Evolutionary conservation across 2,888 invertebrate species (phyloP).

Genomic region (Pelosia muscerda): DNA sequence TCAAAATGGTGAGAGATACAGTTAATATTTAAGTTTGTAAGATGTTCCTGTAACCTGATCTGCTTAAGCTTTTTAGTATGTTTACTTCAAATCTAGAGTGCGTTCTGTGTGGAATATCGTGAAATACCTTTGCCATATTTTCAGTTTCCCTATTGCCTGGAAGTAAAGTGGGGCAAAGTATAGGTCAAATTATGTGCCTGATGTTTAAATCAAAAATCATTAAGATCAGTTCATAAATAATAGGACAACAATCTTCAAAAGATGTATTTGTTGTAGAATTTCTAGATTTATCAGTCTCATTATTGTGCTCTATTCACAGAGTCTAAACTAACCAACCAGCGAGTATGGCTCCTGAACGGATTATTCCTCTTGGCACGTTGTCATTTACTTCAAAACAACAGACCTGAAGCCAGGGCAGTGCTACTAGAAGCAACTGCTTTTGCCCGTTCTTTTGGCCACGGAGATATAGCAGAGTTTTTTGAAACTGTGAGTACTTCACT

Average conservation of each 20-base stretch:
- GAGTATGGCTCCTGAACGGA: constrained; percentile 74
- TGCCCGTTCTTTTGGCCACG: constrained; percentile 61
- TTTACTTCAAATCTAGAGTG: no score
- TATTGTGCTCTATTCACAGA: constrained; percentile 55
- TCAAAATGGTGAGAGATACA: constrained; percentile 66
- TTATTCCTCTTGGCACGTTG: constrained; percentile 76
- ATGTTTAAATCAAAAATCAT: no score
- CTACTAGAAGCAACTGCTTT: constrained; percentile 67
- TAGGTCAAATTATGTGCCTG: no score
- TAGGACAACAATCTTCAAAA: no score
- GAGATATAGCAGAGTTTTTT: constrained; percentile 74
- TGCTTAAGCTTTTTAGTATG: no score
- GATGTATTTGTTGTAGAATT: no score
- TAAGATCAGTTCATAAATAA: no score
- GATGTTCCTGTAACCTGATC: neutral
- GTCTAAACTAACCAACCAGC: constrained; percentile 66
- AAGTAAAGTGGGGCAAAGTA: no score
- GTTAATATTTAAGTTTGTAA: neutral
- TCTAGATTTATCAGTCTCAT: neutral
- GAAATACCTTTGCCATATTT: no score
- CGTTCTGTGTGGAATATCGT: no score
- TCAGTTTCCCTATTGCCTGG: no score
- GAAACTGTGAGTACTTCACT: constrained; percentile 67
- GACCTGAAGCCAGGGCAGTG: constrained; percentile 75
- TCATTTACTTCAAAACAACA: constrained; percentile 77